These are phyloP conservation scores for Cephus pulcher DNA, from an alignment of 2,888 invertebrate species.

Conservation along the genomic window DNA sequence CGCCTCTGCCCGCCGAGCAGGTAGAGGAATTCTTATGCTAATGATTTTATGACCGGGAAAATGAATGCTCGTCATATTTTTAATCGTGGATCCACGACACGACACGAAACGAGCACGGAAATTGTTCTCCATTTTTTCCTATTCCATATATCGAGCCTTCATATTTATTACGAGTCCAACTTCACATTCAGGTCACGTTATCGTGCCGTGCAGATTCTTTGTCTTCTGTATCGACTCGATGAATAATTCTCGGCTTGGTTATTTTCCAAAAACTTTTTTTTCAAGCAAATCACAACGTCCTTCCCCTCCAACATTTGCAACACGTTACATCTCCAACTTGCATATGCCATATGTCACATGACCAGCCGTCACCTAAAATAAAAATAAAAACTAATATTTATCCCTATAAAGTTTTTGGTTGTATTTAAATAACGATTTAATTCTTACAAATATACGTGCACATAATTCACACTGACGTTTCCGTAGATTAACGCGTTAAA, in stretches of 20 bases:
- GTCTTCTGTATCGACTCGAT: neutral
- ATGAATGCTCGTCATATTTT: conserved; percentile 67
- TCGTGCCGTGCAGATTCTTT: neutral
- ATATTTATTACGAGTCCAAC: neutral
- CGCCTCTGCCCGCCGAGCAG: conserved; percentile 42
- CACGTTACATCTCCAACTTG: neutral
- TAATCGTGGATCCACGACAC: conserved; percentile 49
- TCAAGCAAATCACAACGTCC: neutral
- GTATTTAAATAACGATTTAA: neutral
- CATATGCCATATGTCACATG: neutral
- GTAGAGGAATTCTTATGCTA: conserved; percentile 67
- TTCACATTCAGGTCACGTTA: neutral
- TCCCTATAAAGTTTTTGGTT: neutral
- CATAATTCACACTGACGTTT: neutral
- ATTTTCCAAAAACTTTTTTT: neutral
- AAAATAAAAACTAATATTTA: neutral
- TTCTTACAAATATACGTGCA: neutral
- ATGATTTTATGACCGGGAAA: conserved; percentile 67
- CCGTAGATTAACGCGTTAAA: neutral
- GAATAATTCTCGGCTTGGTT: neutral
- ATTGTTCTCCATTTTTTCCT: neutral
- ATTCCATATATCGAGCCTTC: neutral
- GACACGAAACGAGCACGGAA: conserved; percentile 1
- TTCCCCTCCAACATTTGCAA: neutral
- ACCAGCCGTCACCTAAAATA: neutral